Evolutionary conservation across 64 coral and sea anemone genomes (phyloP).

Genomic region (Platygyra sinensis): DNA sequence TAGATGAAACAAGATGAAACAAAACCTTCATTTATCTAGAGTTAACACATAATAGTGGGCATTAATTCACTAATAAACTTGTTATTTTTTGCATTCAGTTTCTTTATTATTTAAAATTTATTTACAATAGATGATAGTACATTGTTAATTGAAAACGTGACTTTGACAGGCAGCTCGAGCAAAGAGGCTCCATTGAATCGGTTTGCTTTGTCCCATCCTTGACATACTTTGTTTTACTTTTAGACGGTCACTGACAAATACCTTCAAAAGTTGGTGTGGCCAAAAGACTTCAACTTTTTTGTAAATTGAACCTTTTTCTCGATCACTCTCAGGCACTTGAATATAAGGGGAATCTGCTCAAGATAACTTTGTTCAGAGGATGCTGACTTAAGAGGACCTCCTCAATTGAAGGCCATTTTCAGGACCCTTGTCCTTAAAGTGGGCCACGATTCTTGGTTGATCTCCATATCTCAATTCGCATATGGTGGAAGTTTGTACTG

Average conservation of each 20-base stretch:
- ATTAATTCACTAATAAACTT: no score
- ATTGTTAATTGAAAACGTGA: no score
- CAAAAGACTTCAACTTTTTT: conserved; percentile 33
- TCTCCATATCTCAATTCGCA: conserved; percentile 38
- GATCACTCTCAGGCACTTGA: conserved; percentile 9
- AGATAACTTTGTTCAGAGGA: not conserved
- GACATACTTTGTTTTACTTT: no score
- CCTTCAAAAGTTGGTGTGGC: conserved; percentile 23
- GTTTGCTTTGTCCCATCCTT: no score
- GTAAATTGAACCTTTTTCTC: conserved; percentile 13
- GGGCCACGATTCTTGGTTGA: not conserved
- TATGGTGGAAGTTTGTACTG: conserved; percentile 31
- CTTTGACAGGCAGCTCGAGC: no score
- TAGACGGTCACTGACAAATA: not conserved
- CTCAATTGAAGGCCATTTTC: not conserved
- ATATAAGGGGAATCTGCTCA: conserved; percentile 26
- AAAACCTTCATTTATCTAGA: no score
- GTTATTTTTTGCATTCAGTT: no score
- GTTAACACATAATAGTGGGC: no score
- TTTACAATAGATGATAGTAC: no score
- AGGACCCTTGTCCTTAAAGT: conserved; percentile 42
- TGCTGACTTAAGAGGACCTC: not conserved
- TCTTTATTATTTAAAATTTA: no score
- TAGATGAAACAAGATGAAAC: no score
- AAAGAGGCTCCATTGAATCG: no score